Evolutionary conservation across 2,113 vertebrate genomes (phyloP), one percentile per base, ranked within the genome.

Genomic region (Alexandromys fortis): DNA sequence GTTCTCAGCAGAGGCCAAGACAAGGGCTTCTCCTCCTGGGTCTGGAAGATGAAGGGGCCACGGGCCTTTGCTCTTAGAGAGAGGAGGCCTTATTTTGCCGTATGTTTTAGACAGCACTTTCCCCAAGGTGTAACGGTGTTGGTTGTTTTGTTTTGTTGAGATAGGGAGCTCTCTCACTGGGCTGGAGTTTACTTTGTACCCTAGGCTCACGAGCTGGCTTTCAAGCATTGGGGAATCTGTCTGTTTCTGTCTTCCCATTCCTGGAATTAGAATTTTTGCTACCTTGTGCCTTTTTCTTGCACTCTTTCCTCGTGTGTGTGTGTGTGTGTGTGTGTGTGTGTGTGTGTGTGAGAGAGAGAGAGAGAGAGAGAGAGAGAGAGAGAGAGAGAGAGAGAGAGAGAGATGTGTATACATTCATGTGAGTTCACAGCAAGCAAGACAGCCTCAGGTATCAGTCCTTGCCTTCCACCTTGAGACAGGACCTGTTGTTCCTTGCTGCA

Each of bases 1-100:
- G 14, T 70, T 94, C 94, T 87, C 75, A 70, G 38, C 49, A 70
- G 79, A 94, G 55, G 72, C 65, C 72, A 86, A 85, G 75, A 92
- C 55, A n/a, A 61, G 63, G 58, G 28, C 42, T 91, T 93, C 96
- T 78, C 67, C 77, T 38, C 35, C 68, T 61, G 42, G 42, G 47
- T 58, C 82, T 63, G n/a, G 61, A 93, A 86, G 63, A 79, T 30
- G 45, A 83, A 58, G 65, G 94, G 83, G 87, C 52, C 75, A 3
- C 1, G 19, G 42, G 22, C 63, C 78, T 95, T 88, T 49, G 33
- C 19, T 94, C 94, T 89, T 61, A 19, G 5, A 67, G 91, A 92
- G 82, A 92, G 77, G 55, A 94, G 78, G 52, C 78, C 75, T 92
- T 67, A 72, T 78, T 88, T 89, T 45, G 63, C 35, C 5, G 87